Percentiles rank a stretch among this genome's conserved stretches.
phyloP scores from a whole-genome alignment of 2,888 invertebrate species.

The Caenorhabditis sp. region DNA sequence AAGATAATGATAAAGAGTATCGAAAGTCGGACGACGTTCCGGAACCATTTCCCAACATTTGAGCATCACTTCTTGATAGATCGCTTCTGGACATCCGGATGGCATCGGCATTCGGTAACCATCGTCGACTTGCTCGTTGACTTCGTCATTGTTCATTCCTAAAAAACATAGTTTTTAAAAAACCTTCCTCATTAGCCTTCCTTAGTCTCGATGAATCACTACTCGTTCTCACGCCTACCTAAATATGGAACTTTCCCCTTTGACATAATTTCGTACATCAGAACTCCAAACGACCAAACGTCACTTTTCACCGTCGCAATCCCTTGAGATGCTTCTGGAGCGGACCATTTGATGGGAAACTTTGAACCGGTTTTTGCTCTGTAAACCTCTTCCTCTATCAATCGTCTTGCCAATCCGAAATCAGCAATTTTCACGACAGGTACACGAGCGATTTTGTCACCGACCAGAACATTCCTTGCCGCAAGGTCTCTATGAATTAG shows the following conservation, averaged over 20 bases:
- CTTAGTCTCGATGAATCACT: too few relatives aligned
- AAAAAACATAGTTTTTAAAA: too few relatives aligned
- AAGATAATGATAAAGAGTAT: conserved; percentile 93
- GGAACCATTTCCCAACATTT: conserved; percentile 95
- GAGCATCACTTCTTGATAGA: conserved; percentile 92
- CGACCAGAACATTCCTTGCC: conserved; percentile 85
- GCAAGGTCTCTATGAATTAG: conserved; percentile 92
- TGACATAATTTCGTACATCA: conserved; percentile 85
- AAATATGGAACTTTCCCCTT: conserved; percentile 94
- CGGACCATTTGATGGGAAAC: conserved; percentile 98
- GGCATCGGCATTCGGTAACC: conserved; percentile 99
- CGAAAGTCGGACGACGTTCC: conserved; percentile 97
- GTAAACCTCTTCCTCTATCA: conserved; percentile 92
- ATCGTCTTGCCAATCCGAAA: conserved; percentile 96
- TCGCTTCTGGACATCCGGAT: conserved; percentile 90
- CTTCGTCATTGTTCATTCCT: conserved; percentile 96
- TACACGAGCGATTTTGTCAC: conserved; percentile 86
- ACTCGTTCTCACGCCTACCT: conserved; percentile 86
- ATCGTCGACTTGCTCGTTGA: conserved; percentile 95
- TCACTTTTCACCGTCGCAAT: conserved; percentile 98
- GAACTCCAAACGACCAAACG: conserved; percentile 91
- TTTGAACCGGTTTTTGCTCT: conserved; percentile 86
- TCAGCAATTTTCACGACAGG: conserved; percentile 87
- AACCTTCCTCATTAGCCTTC: too few relatives aligned
- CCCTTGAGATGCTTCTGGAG: conserved; percentile 93